Base-by-base conservation (phyloP, 2,888 invertebrate species). In the Polyommatus iphigenia region DNA sequence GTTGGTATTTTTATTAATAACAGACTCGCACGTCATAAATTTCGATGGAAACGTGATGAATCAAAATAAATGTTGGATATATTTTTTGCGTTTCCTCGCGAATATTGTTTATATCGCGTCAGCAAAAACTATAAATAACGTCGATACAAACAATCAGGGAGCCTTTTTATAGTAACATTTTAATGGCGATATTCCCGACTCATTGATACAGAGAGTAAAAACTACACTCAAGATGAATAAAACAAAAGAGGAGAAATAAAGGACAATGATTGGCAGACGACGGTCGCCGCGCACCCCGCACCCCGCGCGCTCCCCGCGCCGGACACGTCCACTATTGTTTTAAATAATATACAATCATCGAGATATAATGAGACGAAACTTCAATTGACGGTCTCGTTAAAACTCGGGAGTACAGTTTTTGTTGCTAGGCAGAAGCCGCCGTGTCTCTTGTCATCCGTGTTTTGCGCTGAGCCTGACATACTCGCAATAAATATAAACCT, bases 301-400 rank as follows among this genome's bases (percentile, higher is more conserved):
- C 62, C 10, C 67, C 83, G 85, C 85, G 8, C 20, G 20, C 79
- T 82, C 81, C 83, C 84, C 84, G 89, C 90, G 86, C 89, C 78
- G 84, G 80, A 84, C 90, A 89, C 90, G 89, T 90, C 83, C 86
- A 83, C 90, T 86, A 89, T 90, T 90, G 89, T 90, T 89, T 89
- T 87, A 88, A 87, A 89, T 87, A 88, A 88, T 88, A 83, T 84
- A 82, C 83, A 82, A 80, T 81, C 79, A 80, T 81, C 79, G 78
- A 76, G 77, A 76, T 80, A 79, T 82, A 81, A 80, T 80, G 85
- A 86, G 87, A 87, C 86, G 85, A 85, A 84, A 83, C 79, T 84
- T 80, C 83, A 83, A 82, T 85, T 82, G 82, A 80, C 80, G 81
- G 81, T 81, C 82, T 82, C 83, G 29, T 75, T 75, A 75, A 75